These are phyloP conservation scores for Cariama cristata DNA, from an alignment of 2,113 vertebrate species.

Conservation along the genomic window DNA sequence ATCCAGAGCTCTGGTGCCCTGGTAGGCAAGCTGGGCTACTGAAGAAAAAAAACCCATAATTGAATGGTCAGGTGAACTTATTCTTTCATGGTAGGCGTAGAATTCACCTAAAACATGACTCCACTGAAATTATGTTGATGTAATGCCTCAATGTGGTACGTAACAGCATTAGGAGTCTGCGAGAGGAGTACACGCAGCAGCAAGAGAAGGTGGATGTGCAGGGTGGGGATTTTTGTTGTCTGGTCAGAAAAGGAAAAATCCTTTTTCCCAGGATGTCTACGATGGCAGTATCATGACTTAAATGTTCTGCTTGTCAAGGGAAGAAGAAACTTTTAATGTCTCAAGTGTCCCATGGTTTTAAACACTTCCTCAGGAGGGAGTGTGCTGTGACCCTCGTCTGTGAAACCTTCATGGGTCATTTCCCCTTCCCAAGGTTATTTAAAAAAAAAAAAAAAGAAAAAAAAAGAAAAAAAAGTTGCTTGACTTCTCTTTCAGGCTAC, in stretches of 20 bases:
- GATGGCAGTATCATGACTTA: background rate
- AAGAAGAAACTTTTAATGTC: conserved; percentile 10
- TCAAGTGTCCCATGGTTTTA: conserved; percentile 15
- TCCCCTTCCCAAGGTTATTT: conserved; percentile 5
- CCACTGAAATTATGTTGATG: background rate
- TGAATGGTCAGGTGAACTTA: background rate
- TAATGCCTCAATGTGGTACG: background rate
- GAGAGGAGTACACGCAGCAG: background rate
- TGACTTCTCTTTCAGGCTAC: background rate
- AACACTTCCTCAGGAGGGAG: conserved; percentile 54
- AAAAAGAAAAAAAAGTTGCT: background rate
- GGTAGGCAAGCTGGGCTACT: background rate
- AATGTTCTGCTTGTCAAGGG: background rate
- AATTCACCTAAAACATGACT: background rate
- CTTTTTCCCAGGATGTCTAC: background rate
- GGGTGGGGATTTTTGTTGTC: background rate
- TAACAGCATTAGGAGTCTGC: background rate
- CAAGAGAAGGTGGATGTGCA: background rate
- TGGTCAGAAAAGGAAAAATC: background rate
- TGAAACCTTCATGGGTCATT: conserved; percentile 34
- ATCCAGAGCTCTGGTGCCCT: background rate
- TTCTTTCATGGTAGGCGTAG: background rate
- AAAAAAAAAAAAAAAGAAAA: background rate
- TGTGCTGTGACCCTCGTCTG: conserved; percentile 19
- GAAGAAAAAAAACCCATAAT: background rate